Conservation (phyloP, 2,113 vertebrate species). For the Capreolus pygargus region DNA sequence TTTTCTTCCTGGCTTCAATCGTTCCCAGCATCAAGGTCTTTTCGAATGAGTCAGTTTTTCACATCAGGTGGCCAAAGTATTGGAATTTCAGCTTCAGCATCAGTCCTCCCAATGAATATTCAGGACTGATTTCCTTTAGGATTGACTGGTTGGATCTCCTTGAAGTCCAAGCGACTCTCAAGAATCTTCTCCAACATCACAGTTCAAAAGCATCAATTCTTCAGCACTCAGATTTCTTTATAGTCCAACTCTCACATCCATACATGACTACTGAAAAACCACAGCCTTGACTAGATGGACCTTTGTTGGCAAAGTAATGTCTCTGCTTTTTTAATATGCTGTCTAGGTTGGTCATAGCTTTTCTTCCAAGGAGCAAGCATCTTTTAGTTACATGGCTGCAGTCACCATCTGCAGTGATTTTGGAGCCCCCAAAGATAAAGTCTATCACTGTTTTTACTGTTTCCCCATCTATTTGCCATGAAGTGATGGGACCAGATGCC, state of each 20-base stretch:
- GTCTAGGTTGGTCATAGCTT: neutral
- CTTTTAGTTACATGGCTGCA: neutral
- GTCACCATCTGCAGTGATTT: neutral
- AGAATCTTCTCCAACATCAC: neutral
- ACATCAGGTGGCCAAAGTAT: neutral
- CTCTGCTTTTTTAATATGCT: neutral
- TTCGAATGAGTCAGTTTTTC: neutral
- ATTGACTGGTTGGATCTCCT: neutral
- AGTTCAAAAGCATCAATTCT: neutral
- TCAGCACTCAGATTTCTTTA: neutral
- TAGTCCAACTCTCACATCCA: neutral
- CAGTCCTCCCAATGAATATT: neutral
- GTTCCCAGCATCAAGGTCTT: neutral
- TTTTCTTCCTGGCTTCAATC: neutral
- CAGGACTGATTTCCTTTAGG: neutral
- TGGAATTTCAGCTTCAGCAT: neutral
- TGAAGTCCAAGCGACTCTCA: neutral
- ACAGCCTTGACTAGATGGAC: neutral
- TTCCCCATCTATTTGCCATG: neutral
- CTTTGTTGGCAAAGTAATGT: neutral
- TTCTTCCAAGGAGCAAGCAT: neutral
- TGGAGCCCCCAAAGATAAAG: neutral
- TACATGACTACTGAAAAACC: neutral
- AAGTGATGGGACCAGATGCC: neutral
- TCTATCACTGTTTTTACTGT: neutral